Evolutionary conservation across 2,888 invertebrate species (phyloP), one percentile per base, ranked within the genome.

Genomic region (Meiosimyza decipiens): DNA sequence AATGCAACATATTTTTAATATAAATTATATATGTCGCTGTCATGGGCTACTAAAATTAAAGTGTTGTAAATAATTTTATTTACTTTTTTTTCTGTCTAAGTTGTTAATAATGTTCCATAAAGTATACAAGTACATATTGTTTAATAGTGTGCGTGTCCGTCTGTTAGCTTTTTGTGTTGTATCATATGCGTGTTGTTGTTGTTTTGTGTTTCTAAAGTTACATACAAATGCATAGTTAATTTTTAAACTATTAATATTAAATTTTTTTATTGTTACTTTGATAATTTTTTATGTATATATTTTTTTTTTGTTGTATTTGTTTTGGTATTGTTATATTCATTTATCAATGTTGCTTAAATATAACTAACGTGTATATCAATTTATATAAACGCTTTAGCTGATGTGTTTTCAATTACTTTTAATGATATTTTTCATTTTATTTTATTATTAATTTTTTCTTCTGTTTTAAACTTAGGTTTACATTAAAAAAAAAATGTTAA

Each of bases 381-480:
- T 15, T 72, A 63, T 63, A 55, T 68, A 72, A 63, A 55, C 55
- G 52, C 55, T 68, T 75, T 74, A 71, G 63, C 73, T 77, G 73
- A 73, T 76, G 54, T 75, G 75, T 64, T 65, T 71, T 65, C 70
- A 68, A 67, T 67, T 69, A 72, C 68, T 67, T 75, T 74, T 69
- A 66, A 74, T 75, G 75, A 77, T 77, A 77, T 76, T 72, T 73
- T 77, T 76, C 79, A 77, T 77, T 77, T 75, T 71, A 79, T 80
- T 77, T 77, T 78, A 68, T 79, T 80, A 75, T 71, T 66, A 60
- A 70, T 69, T 54, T 49, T 47, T 57, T 72, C 22, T 71, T 64
- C 63, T 59, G 15, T 59, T 59, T 11, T 59, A 59, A 18, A 28
- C 18, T 63, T 47, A 40, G 9, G 3, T 40, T 40, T 40, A 40